Conservation (phyloP, 2,888 invertebrate genomes). For the Malthinus flaveolus region DNA sequence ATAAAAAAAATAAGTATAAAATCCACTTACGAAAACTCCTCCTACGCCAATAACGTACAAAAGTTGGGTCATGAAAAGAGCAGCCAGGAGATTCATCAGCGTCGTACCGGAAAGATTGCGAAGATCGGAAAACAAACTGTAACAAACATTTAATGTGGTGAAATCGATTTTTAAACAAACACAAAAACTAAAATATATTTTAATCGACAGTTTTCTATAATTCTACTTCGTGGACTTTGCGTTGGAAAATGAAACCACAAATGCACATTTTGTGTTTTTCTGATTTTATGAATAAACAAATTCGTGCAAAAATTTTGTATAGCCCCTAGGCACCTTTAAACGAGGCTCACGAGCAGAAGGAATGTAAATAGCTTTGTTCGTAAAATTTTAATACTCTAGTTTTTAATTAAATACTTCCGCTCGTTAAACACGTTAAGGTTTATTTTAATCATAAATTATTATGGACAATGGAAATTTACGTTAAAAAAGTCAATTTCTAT, state of each 20-base stretch:
- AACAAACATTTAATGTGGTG: slow-evolving; percentile 44
- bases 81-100: slow-evolving; percentile 67
- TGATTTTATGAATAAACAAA: not conserved
- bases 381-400: too few relatives aligned
- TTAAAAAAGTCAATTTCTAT: too few relatives aligned
- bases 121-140: slow-evolving; percentile 68
- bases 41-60: slow-evolving; percentile 70
- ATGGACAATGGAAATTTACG: too few relatives aligned
- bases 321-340: too few relatives aligned
- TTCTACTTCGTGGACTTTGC: not conserved
- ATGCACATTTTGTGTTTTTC: not conserved
- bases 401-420: too few relatives aligned
- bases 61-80: slow-evolving; percentile 69
- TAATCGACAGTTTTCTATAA: too few relatives aligned
- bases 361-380: too few relatives aligned
- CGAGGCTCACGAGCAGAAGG: too few relatives aligned
- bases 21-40: slow-evolving; percentile 63
- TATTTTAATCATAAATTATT: too few relatives aligned
- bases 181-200: not conserved
- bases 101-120: slow-evolving; percentile 68
- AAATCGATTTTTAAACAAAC: not conserved
- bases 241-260: not conserved
- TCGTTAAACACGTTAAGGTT: too few relatives aligned
- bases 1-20: not conserved
- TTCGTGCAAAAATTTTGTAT: too few relatives aligned